Evolutionary conservation across 1,140 invertebrate species (phyloP), one percentile per base, ranked within the genome.

Genomic region (Phortica variegata): DNA sequence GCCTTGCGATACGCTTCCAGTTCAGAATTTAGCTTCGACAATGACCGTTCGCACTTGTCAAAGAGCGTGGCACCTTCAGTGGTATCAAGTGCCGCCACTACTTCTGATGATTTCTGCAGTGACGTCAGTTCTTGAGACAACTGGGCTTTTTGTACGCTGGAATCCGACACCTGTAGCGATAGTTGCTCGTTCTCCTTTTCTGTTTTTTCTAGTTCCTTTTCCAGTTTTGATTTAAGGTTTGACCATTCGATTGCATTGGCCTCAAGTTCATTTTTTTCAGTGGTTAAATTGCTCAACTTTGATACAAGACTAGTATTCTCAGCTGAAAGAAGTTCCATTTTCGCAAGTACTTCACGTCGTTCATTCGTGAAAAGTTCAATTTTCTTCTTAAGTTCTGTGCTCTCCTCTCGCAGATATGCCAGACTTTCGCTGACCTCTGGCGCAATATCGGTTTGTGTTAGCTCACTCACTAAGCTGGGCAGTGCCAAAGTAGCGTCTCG

Each of bases 321-420:
- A 12, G 78, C 60, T 5, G 78, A 82, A 16, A 87, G 68, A 43
- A 79, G 78, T 58, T 83, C 84, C 73, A 88, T 81, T 65, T 85
- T 86, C 46, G 84, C 84, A 60, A 87, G 78, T 5, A 87, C 79
- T 65, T 88, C 85, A 70, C 84, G 72, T 39, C 83, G 69, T 78
- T 88, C 81, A 51, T 80, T 77, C 32, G 82, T 78, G 48, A 87
- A 82, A 9, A 85, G 71, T 61, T 88, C 84, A 38, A 88, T 83
- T 73, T 83, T 87, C 47, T 82, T 80, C 48, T 83, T 77, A 49
- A 87, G 68, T 61, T 87, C 85, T 3, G 75, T 75, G 52, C 79
- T 81, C 68, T 85, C 82, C 60, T 81, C 77, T 2, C 78, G 76
- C 19, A 83, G 68, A 60, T 80, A 79, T 20, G 77, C 61, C 13